Percentiles rank a stretch among this genome's conserved stretches.
These are phyloP conservation scores for Cheirogaleus medius DNA, from an alignment of 2,113 vertebrate species.

Conservation along the genomic window DNA sequence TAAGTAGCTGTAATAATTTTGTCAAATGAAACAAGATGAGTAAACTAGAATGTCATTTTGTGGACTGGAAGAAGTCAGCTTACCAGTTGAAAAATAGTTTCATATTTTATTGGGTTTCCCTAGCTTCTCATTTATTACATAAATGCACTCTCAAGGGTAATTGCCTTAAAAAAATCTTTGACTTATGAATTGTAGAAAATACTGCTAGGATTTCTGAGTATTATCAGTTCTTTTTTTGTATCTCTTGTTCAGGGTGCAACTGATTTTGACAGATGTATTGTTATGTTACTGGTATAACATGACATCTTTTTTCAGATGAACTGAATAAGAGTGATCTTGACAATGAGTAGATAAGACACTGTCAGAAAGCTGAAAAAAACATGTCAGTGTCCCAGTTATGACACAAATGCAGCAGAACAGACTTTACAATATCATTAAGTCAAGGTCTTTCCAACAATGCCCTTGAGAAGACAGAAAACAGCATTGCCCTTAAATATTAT, in stretches of 20 bases:
- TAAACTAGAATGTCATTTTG: conserved; percentile 54
- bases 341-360: conserved; percentile 61
- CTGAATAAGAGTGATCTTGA: conserved; percentile 65
- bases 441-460: neutral
- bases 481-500: neutral
- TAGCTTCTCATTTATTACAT: conserved; percentile 75
- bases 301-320: conserved; percentile 49
- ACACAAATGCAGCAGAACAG: neutral
- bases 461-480: conserved; percentile 22
- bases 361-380: conserved; percentile 61
- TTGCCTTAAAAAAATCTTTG: conserved; percentile 60
- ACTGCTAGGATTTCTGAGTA: conserved; percentile 44
- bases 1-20: conserved; percentile 39
- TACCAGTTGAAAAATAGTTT: conserved; percentile 70
- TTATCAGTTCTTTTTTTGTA: conserved; percentile 40
- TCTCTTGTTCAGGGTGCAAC: conserved; percentile 47
- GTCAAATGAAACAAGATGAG: conserved; percentile 31
- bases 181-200: conserved; percentile 59
- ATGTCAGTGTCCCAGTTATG: conserved; percentile 41
- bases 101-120: conserved; percentile 53
- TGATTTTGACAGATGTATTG: conserved; percentile 74
- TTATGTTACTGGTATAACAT: conserved; percentile 45
- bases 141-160: conserved; percentile 74
- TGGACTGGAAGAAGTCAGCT: conserved; percentile 57
- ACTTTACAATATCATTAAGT: conserved; percentile 52